Conservation (phyloP, 2,888 invertebrate genomes). For the Mimachlamys varia region DNA sequence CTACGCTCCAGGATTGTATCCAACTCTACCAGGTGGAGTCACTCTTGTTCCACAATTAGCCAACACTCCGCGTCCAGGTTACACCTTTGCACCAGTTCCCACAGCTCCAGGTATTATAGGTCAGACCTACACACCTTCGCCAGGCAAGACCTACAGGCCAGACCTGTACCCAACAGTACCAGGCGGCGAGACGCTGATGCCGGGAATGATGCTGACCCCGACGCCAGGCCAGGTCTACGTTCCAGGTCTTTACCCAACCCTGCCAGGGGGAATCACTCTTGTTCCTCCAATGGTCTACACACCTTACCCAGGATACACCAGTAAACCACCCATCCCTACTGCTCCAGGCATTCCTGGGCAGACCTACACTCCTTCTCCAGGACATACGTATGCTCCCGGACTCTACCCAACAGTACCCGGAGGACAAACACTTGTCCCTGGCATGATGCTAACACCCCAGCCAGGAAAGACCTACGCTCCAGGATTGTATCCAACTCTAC, state of each 20-base stretch:
- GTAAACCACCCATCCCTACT: neutral
- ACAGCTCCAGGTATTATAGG: neutral
- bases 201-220: constrained; percentile 58
- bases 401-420: constrained; percentile 51
- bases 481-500: constrained; percentile 45
- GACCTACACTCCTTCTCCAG: constrained; percentile 60
- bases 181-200: constrained; percentile 55
- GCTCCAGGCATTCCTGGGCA: constrained; percentile 42
- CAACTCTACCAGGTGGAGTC: constrained; percentile 58
- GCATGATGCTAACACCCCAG: constrained; percentile 55
- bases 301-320: constrained; percentile 43
- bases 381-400: constrained; percentile 59
- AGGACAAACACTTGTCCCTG: constrained; percentile 39
- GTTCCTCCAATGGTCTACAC: constrained; percentile 29
- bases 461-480: constrained; percentile 62
- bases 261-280: constrained; percentile 32
- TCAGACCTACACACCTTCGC: constrained; percentile 53
- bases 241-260: constrained; percentile 50
- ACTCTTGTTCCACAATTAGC: constrained; percentile 58
- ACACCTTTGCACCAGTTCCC: constrained; percentile 44
- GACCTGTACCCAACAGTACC: constrained; percentile 54
- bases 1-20: constrained; percentile 47
- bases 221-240: constrained; percentile 53
- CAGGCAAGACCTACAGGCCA: constrained; percentile 47
- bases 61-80: constrained; percentile 52